phyloP scores from a whole-genome alignment of 2,888 invertebrate genomes.

The Platycheirus rosarum region DNA sequence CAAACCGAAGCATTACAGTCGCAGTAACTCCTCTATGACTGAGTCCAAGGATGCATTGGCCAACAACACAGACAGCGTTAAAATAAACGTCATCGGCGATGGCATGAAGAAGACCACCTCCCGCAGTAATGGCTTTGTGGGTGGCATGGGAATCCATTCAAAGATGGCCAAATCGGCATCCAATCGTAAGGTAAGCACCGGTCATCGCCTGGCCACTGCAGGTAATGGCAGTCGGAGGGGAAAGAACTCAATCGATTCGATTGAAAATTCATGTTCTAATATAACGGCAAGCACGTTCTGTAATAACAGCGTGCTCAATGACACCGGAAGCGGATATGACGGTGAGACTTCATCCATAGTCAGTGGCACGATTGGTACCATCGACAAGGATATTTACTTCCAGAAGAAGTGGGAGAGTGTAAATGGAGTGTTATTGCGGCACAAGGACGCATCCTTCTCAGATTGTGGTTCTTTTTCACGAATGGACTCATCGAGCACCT shows the following conservation, averaged over 20 bases:
- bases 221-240: constrained; percentile 56
- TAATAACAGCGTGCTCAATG: constrained; percentile 78
- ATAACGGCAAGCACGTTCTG: constrained; percentile 81
- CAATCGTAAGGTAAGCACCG: constrained; percentile 58
- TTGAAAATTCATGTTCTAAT: constrained; percentile 81
- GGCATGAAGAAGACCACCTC: constrained; percentile 14
- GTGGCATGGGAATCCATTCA: constrained; percentile 29
- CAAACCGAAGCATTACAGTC: constrained; percentile 67
- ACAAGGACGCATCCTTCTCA: constrained; percentile 80
- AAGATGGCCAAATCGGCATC: constrained; percentile 42
- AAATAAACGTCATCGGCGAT: constrained; percentile 80
- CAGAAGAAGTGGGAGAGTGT: constrained; percentile 76
- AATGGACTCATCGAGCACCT: constrained; percentile 79
- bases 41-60: constrained; percentile 36
- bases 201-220: constrained; percentile 20
- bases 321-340: constrained; percentile 80
- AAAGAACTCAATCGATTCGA: constrained; percentile 77
- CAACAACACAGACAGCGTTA: constrained; percentile 78
- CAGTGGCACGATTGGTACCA: constrained; percentile 79
- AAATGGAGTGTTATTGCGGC: constrained; percentile 73
- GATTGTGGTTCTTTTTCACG: constrained; percentile 79
- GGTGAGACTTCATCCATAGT: constrained; percentile 82
- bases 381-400: constrained; percentile 75
- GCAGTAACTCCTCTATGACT: constrained; percentile 42
- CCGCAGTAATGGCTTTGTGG: constrained; percentile 36